Conservation (phyloP, 2,888 invertebrate genomes). For the Seira sanloemensis region DNA sequence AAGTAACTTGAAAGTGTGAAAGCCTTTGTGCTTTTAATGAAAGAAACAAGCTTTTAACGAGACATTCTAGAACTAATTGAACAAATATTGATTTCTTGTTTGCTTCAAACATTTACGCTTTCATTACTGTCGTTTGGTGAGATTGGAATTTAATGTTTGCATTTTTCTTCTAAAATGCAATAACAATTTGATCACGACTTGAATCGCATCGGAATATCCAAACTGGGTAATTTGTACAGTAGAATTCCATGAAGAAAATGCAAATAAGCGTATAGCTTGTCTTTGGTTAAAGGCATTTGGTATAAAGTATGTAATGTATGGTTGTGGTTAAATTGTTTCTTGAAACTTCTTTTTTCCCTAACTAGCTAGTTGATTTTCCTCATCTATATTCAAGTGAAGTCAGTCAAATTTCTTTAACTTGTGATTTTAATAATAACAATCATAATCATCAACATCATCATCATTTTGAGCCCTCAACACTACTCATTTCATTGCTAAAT, state of each 20-base stretch:
- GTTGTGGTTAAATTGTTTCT: slow-evolving; percentile 2
- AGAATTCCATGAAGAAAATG: too few relatives aligned
- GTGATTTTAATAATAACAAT: slow-evolving; percentile 64
- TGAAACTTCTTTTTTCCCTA: slow-evolving; percentile 9
- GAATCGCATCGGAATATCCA: too few relatives aligned
- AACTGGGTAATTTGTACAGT: too few relatives aligned
- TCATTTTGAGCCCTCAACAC: slow-evolving; percentile 27
- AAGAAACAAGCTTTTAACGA: slow-evolving; percentile 24
- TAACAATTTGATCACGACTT: not conserved
- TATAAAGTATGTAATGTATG: not conserved
- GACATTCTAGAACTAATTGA: slow-evolving; percentile 55
- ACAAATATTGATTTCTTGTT: slow-evolving; percentile 65
- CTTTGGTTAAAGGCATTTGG: too few relatives aligned
- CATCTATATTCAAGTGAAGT: slow-evolving; percentile 61
- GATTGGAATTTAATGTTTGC: not conserved
- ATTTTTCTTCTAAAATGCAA: not conserved
- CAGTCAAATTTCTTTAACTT: slow-evolving; percentile 60
- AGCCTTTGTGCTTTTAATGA: slow-evolving; percentile 32
- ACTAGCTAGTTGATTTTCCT: slow-evolving; percentile 53
- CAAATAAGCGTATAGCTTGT: not conserved
- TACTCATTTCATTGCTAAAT: slow-evolving; percentile 33
- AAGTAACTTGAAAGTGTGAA: slow-evolving; percentile 21
- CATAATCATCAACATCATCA: slow-evolving; percentile 37
- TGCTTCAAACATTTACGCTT: too few relatives aligned
- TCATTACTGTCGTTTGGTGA: too few relatives aligned